phyloP scores from a whole-genome alignment of 1,140 invertebrate species.

The Drosophila subobscura region DNA sequence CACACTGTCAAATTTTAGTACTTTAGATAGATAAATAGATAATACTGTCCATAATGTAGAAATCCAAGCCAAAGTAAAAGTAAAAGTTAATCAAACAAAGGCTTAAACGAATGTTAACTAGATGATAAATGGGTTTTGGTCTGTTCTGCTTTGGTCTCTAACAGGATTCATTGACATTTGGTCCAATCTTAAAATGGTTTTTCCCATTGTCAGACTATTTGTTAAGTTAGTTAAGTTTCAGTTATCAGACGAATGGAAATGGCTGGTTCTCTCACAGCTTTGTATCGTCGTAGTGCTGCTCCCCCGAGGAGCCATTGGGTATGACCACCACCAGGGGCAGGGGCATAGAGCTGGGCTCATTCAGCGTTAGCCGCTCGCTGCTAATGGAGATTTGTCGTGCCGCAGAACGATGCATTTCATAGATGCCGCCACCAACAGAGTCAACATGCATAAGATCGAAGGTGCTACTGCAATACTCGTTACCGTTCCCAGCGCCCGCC shows the following conservation, averaged over 20 bases:
- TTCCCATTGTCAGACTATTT: constrained; percentile 35
- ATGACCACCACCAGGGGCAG: constrained; percentile 79
- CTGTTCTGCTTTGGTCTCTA: constrained; percentile 18
- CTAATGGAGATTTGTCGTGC: constrained; percentile 59
- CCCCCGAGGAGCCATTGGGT: constrained; percentile 63
- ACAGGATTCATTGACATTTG: constrained; percentile 9
- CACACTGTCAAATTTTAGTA: constrained; percentile 42
- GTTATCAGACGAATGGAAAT: background rate
- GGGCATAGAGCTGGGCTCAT: constrained; percentile 47
- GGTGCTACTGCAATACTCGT: constrained; percentile 57
- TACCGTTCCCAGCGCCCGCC: constrained; percentile 59
- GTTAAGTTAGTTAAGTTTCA: constrained; percentile 4
- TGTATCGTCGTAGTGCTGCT: constrained; percentile 69
- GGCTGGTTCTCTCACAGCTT: constrained; percentile 61
- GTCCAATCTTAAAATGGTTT: constrained; percentile 34
- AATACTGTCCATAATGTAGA: constrained; percentile 17
- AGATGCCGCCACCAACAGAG: constrained; percentile 29
- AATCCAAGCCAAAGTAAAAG: constrained; percentile 42
- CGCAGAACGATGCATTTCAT: constrained; percentile 31
- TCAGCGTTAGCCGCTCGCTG: constrained; percentile 57
- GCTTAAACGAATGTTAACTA: constrained; percentile 5
- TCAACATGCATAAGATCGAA: constrained; percentile 58
- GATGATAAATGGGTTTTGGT: constrained; percentile 35
- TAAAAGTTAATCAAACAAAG: constrained; percentile 33
- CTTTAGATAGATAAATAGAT: constrained; percentile 8